Evolutionary conservation across 35 echinoderm and acorn worm genomes (phyloP).

Genomic region (Apostichopus parvimensis): DNA sequence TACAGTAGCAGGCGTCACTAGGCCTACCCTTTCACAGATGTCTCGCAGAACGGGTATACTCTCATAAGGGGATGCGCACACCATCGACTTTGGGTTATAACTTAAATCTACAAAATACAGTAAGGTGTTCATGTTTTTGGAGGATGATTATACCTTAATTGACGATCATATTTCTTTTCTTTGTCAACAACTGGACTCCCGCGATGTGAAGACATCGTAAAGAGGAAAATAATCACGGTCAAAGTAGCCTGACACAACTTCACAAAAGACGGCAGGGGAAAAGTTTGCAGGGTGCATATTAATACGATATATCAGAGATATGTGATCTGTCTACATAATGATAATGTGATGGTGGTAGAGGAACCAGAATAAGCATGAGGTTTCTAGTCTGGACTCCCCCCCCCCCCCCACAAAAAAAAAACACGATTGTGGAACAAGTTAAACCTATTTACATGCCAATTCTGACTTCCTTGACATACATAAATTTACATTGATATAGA

Average conservation of each 20-base stretch:
- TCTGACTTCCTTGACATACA: too few species aligned
- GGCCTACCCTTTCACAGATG: not conserved
- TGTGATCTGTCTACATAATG: too few species aligned
- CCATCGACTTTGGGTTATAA: not conserved
- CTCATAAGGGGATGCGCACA: not conserved
- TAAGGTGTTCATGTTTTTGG: not conserved
- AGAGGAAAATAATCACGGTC: not conserved
- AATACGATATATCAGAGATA: not conserved
- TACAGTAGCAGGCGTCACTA: too few species aligned
- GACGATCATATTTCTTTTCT: slow-evolving; percentile 96
- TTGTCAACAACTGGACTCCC: slow-evolving; percentile 92
- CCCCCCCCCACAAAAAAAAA: too few species aligned
- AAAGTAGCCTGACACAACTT: not conserved
- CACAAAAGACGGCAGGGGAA: not conserved
- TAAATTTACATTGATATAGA: too few species aligned
- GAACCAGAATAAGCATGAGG: too few species aligned
- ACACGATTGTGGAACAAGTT: too few species aligned
- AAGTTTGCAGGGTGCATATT: not conserved
- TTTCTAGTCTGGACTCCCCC: too few species aligned
- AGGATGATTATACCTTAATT: slow-evolving; percentile 69
- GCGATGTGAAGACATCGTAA: slow-evolving; percentile 85
- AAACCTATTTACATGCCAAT: too few species aligned
- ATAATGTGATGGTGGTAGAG: too few species aligned
- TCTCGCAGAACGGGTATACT: not conserved
- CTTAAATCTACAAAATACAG: not conserved